These are phyloP conservation scores for Hydrolagus affinis DNA, from an alignment of 2,113 vertebrate species.

Conservation along the genomic window DNA sequence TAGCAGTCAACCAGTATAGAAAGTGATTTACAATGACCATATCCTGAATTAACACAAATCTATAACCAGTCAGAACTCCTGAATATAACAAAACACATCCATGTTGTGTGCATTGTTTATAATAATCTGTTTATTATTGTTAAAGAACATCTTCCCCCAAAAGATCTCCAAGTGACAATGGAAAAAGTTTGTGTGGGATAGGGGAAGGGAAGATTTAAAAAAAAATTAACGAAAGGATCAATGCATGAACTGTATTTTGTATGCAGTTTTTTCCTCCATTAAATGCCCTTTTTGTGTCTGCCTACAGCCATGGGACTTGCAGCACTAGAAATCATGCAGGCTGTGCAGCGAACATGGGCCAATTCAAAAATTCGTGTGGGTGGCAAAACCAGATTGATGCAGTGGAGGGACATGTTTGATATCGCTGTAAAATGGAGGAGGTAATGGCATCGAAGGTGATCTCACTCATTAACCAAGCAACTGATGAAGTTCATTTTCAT, in stretches of 20 bases:
- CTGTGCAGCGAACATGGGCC: conserved; percentile 85
- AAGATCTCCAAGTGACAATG: too few species aligned
- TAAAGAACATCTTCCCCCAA: too few species aligned
- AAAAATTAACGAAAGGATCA: too few species aligned
- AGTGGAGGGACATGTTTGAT: conserved; percentile 98
- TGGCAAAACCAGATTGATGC: conserved; percentile 87
- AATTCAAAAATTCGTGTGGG: conserved; percentile 92
- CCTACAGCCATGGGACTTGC: conserved; percentile 86
- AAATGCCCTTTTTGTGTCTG: neutral
- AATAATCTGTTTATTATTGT: too few species aligned
- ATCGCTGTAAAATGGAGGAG: conserved; percentile 95
- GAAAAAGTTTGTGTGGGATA: neutral
- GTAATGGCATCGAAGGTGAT: conserved; percentile 49
- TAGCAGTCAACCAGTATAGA: too few species aligned
- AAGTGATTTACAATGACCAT: too few species aligned
- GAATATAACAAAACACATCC: too few species aligned
- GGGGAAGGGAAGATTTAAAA: neutral
- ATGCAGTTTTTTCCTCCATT: too few species aligned
- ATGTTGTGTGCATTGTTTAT: too few species aligned
- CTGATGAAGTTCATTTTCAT: neutral
- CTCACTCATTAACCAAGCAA: neutral
- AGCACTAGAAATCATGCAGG: conserved; percentile 92
- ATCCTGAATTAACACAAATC: too few species aligned
- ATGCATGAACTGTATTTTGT: too few species aligned
- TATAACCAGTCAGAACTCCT: too few species aligned